Conservation (phyloP, 2,797 vertebrate species). For the Lagothrix lagotricha region DNA sequence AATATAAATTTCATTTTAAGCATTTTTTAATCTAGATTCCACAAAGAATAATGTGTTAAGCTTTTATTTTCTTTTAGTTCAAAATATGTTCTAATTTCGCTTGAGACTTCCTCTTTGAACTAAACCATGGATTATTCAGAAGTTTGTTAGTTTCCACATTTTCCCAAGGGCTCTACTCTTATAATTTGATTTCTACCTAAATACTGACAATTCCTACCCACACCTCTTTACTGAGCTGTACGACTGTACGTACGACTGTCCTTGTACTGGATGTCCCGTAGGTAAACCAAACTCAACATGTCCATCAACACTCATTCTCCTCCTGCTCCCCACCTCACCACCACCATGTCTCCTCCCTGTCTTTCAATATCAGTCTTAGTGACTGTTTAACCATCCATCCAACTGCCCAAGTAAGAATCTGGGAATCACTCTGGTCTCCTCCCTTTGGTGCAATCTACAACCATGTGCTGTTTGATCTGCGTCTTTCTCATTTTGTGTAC, state of each 20-base stretch:
- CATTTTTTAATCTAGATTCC: background rate
- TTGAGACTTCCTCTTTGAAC: slow-evolving; percentile 17
- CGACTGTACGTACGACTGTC: background rate
- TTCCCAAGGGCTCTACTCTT: background rate
- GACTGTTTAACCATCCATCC: background rate
- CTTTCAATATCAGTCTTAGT: background rate
- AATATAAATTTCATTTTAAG: background rate
- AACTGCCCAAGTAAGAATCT: background rate
- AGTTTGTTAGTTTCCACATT: background rate
- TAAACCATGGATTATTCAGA: background rate
- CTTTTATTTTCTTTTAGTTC: slow-evolving; percentile 21
- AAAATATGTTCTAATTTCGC: slow-evolving; percentile 34
- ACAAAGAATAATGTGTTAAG: background rate
- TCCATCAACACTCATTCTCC: background rate
- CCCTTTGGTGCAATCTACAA: background rate
- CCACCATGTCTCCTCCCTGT: background rate
- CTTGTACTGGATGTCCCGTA: background rate
- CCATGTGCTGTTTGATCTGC: background rate
- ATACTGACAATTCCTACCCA: background rate
- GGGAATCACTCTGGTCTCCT: background rate
- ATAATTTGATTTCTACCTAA: background rate
- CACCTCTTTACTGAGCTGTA: background rate
- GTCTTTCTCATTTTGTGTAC: background rate
- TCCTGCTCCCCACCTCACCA: background rate
- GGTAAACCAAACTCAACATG: background rate